Base-by-base conservation (phyloP, 1,140 invertebrate genomes). In the Lasioglossum albipes region DNA sequence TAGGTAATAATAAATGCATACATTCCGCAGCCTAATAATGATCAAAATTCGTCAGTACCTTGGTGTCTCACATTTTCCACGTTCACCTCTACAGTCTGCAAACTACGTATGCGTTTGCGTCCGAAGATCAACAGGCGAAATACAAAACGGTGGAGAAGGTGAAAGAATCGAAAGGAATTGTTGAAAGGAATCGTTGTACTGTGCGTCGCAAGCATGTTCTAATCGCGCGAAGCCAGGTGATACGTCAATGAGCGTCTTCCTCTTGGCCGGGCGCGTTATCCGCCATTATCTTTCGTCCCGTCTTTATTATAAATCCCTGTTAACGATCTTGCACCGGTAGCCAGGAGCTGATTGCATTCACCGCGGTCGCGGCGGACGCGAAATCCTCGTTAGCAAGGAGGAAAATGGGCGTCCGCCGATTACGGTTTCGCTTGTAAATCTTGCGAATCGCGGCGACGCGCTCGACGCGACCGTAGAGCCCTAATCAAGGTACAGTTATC, bases 121-220 rank as follows among this genome's bases (percentile, higher is more conserved):
- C 10, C 10, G 12, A 49, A 49, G 13, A 49, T 49, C 13, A 2
- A 49, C 13, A 49, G 13, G 45, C 10, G 45, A 49, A 49, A 49
- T 49, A 49, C 45, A 12, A 49, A 49, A 49, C 12, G 45, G 45
- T 49, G 10, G 13, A 49, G 13, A 12, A 49, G 10, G 12, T 10
- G 10, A 49, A 49, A 13, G 13, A 49, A 12, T 49, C 13, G 45
- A 12, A 12, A 49, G 36, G 5, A 36, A 5, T 4, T 1, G 3
- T 36, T 36, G 1, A 36, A 36, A 36, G 31, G 31, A 36, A 36
- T 36, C 3, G 36, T 31, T 7, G 13, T 27, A 20, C 1, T 59
- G 22, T 16, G 20, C 80, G 59, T 69, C 77, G 75, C 81, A 87
- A 87, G 76, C 54, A 79, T 65, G 41, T 42, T 45, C 57, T 79